These are phyloP conservation scores for Penaeus vannamei DNA, from an alignment of 1,140 invertebrate species.

Conservation along the genomic window DNA sequence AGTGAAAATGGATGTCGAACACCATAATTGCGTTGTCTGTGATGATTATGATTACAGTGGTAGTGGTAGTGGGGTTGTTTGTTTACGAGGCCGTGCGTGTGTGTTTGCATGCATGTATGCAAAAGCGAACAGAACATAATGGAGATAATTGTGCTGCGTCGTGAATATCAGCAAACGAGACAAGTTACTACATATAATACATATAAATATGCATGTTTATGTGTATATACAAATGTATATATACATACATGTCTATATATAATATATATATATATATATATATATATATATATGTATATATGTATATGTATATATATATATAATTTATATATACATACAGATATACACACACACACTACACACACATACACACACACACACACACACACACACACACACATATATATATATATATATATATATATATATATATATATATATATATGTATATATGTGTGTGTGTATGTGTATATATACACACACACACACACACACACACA, in stretches of 20 bases:
- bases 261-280: too few species aligned
- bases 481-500: not conserved
- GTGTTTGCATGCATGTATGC: not conserved
- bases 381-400: not conserved
- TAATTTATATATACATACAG: not conserved
- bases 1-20: too few species aligned
- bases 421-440: too few species aligned
- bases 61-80: not conserved
- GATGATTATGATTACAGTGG: not conserved
- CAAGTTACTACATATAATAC: not conserved
- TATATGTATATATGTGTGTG: too few species aligned
- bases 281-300: too few species aligned
- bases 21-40: too few species aligned
- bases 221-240: not conserved
- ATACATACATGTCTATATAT: not conserved
- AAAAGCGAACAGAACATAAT: not conserved
- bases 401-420: not conserved
- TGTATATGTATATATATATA: too few species aligned
- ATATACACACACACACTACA: not conserved
- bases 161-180: too few species aligned
- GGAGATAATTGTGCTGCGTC: too few species aligned
- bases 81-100: not conserved
- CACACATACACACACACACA: not conserved
- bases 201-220: conserved; percentile 3
- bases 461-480: too few species aligned